A percentile compares a stretch with the other conserved stretches of the same genome.
These are phyloP conservation scores for Balearica regulorum DNA, from an alignment of 2,797 vertebrate species.

Conservation along the genomic window DNA sequence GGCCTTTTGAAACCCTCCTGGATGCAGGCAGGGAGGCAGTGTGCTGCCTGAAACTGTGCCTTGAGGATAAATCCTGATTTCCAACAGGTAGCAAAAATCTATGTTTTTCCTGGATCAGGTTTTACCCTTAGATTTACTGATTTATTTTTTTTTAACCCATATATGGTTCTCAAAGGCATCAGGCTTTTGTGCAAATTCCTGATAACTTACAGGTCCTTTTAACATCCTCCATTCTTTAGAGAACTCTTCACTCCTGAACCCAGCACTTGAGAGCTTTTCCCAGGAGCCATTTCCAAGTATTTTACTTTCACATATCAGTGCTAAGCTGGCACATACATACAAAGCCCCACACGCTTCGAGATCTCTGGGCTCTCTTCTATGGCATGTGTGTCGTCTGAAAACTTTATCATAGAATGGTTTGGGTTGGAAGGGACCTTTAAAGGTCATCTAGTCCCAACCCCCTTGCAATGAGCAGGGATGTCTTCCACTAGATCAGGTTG, in stretches of 20 bases:
- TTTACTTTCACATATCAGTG: not conserved
- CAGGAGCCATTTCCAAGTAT: not conserved
- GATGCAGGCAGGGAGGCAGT: not conserved
- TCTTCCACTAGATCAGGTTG: no score
- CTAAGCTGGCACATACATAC: not conserved
- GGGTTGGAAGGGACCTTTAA: no score
- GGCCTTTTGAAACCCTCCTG: not conserved
- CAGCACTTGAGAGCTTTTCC: not conserved
- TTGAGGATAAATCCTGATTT: not conserved
- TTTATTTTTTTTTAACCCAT: not conserved
- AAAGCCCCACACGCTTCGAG: rapidly evolving
- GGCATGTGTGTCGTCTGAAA: rapidly evolving
- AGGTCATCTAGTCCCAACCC: no score
- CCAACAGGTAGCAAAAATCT: not conserved
- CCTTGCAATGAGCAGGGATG: no score
- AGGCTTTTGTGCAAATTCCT: not conserved
- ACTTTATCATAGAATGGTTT: not conserved
- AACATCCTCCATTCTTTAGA: not conserved
- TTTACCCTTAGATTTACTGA: not conserved
- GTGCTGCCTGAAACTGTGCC: not conserved
- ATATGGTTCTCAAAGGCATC: not conserved
- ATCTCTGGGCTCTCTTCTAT: not conserved
- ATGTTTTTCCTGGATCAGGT: rapidly evolving
- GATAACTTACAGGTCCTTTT: not conserved
- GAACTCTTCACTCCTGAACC: not conserved